phyloP scores from a whole-genome alignment of 2,888 invertebrate species.

The Junonia oenone region DNA sequence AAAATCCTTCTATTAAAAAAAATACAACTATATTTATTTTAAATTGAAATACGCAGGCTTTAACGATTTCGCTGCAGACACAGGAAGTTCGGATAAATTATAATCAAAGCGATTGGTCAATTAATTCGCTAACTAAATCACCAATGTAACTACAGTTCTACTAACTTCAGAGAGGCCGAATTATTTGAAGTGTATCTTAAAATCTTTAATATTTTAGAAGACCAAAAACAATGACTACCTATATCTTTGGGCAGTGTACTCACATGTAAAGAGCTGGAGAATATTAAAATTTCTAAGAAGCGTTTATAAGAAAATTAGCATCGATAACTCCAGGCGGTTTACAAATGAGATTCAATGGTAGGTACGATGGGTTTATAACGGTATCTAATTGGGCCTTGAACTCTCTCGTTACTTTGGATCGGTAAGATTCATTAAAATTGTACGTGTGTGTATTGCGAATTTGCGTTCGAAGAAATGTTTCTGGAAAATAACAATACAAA shows the following conservation, averaged over 20 bases:
- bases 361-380: constrained; percentile 26
- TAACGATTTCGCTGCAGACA: too few relatives aligned
- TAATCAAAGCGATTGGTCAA: too few relatives aligned
- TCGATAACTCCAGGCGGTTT: constrained; percentile 22
- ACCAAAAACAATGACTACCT: too few relatives aligned
- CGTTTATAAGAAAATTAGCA: constrained; percentile 19
- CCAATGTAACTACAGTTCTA: too few relatives aligned
- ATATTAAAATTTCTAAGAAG: neutral
- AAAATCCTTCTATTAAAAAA: too few relatives aligned
- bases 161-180: too few relatives aligned
- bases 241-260: neutral
- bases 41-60: too few relatives aligned
- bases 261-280: neutral
- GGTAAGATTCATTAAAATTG: constrained; percentile 5
- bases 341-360: constrained; percentile 18
- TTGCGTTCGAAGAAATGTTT: neutral
- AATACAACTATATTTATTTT: too few relatives aligned
- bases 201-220: neutral
- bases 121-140: too few relatives aligned
- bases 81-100: too few relatives aligned
- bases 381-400: constrained; percentile 30
- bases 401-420: constrained; percentile 14
- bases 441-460: too few relatives aligned
- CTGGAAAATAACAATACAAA: neutral
- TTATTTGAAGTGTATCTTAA: too few relatives aligned